Evolutionary conservation across 2,888 invertebrate species (phyloP).

Genomic region (Latheticus oryzae): DNA sequence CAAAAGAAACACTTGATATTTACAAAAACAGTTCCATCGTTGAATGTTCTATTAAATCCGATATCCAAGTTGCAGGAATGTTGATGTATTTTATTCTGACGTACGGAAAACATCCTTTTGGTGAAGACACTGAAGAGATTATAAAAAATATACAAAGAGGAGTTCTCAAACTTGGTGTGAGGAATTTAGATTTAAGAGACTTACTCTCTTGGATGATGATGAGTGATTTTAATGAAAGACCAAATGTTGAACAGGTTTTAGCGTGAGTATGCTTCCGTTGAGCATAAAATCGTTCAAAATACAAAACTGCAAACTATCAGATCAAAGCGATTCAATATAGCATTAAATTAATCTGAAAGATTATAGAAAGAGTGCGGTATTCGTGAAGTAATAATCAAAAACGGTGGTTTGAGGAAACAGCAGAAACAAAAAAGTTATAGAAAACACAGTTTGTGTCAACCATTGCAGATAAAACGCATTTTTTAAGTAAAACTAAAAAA

Average conservation of each 20-base stretch:
- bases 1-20: slow-evolving; percentile 59
- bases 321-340: no score
- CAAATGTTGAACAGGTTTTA: slow-evolving; percentile 60
- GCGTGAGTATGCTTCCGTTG: slow-evolving; percentile 61
- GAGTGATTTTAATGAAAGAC: slow-evolving; percentile 59
- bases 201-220: slow-evolving; percentile 63
- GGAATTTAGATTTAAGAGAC: slow-evolving; percentile 59
- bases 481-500: no score
- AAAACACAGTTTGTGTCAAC: no score
- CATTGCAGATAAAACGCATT: no score
- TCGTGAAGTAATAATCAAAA: no score
- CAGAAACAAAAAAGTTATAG: no score
- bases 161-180: slow-evolving; percentile 47
- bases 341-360: no score
- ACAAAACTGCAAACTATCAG: no score
- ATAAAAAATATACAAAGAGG: slow-evolving; percentile 53
- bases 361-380: no score
- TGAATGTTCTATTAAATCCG: slow-evolving; percentile 60
- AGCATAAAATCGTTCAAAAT: no score
- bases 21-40: slow-evolving; percentile 52
- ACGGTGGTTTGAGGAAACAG: no score
- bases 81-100: slow-evolving; percentile 63
- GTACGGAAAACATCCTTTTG: slow-evolving; percentile 64
- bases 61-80: slow-evolving; percentile 64
- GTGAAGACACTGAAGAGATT: slow-evolving; percentile 59